These are phyloP conservation scores for Thamnophis sirtalis DNA, from an alignment of 2,113 vertebrate genomes.

Conservation along the genomic window DNA sequence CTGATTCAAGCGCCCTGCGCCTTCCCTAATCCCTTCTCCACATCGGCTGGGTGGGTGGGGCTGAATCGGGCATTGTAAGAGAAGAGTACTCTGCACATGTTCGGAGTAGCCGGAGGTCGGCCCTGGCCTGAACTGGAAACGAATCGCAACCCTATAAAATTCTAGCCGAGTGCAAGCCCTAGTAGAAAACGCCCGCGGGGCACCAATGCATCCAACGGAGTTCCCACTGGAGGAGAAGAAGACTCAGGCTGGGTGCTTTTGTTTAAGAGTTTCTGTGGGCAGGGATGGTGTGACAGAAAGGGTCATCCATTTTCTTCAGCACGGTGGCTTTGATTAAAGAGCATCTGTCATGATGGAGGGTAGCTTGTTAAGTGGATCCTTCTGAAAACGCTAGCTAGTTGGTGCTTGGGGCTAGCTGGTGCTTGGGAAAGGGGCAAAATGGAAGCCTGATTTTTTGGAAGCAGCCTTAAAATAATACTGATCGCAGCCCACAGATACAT, in stretches of 20 bases:
- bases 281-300: background rate
- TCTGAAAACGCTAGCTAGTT: background rate
- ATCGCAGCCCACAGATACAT: background rate
- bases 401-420: background rate
- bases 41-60: background rate
- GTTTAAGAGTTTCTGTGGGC: background rate
- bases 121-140: background rate
- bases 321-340: background rate
- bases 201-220: background rate
- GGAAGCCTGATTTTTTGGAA: background rate
- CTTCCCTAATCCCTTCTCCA: background rate
- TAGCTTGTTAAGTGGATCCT: background rate
- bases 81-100: background rate
- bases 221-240: background rate
- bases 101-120: background rate
- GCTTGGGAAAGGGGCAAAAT: background rate
- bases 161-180: background rate
- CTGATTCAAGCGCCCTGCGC: background rate
- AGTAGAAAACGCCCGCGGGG: background rate
- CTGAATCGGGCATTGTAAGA: background rate
- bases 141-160: background rate
- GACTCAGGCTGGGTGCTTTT: background rate
- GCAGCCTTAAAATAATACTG: background rate
- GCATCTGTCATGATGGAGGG: background rate
- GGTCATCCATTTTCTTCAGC: background rate